phyloP scores from a whole-genome alignment of 2,113 vertebrate genomes.

The Salvelinus fontinalis region DNA sequence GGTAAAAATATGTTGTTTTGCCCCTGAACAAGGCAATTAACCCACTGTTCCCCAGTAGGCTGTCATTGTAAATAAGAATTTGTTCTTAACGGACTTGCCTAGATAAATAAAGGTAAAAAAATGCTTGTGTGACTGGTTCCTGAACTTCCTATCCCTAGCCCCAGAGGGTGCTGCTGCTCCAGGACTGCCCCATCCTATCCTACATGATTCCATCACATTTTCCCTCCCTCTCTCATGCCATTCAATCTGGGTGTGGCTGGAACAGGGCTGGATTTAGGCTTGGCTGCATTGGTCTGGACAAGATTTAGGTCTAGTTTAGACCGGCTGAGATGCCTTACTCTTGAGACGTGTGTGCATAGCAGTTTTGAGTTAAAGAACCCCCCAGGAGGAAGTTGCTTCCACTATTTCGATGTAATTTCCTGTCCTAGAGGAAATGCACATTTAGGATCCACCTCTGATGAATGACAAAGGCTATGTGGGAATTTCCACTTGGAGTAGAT shows the following conservation, averaged over 20 bases:
- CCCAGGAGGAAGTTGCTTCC: not conserved
- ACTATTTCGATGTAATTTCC: no score
- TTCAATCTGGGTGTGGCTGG: constrained; percentile 38
- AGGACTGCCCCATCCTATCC: not conserved
- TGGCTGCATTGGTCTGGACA: not conserved
- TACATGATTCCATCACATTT: constrained; percentile 45
- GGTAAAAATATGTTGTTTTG: no score
- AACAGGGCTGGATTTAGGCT: constrained; percentile 1
- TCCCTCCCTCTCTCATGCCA: constrained; percentile 14
- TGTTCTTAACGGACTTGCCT: no score
- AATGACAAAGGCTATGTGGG: not conserved
- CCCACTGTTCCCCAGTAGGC: no score
- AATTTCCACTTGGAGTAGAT: no score
- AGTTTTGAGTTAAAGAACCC: not conserved
- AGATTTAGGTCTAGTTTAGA: not conserved
- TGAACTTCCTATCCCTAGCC: not conserved
- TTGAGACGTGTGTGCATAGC: not conserved
- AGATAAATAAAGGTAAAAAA: no score
- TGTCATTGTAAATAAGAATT: no score
- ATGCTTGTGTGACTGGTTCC: constrained; percentile 6
- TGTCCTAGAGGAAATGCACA: no score
- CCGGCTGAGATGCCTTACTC: not conserved
- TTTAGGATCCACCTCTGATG: not conserved
- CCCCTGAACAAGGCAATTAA: no score
- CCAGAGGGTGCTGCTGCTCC: no score